Percentiles rank a stretch among this genome's conserved stretches.
Evolutionary conservation across 2,888 invertebrate species (phyloP).

Genomic region (Rotaria socialis): DNA sequence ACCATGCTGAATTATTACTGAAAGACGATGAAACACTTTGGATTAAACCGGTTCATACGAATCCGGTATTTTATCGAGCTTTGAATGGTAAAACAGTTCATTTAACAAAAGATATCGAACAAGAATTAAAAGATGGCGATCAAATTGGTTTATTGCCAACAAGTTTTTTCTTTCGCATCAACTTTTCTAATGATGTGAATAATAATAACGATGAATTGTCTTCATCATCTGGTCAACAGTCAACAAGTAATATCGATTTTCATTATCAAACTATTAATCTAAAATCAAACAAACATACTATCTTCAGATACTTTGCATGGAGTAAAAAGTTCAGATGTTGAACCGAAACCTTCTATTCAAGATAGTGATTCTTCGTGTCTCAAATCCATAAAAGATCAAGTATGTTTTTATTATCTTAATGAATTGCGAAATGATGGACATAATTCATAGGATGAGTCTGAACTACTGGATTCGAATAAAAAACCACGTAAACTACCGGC

Average conservation of each 20-base stretch:
- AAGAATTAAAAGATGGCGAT: slow-evolving; percentile 13
- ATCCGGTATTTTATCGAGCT: slow-evolving; percentile 6
- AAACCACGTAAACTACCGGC: not conserved
- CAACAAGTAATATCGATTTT: not conserved
- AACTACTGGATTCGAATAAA: not conserved
- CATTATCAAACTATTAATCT: not conserved
- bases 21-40: not conserved
- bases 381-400: not conserved
- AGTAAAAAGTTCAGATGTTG: no score
- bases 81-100: not conserved
- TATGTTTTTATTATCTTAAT: not conserved
- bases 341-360: no score
- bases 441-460: not conserved
- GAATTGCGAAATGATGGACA: not conserved
- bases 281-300: not conserved
- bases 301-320: not conserved
- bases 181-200: not conserved
- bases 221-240: not conserved
- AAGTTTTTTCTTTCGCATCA: not conserved
- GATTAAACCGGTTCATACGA: not conserved
- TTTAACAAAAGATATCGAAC: slow-evolving; percentile 25
- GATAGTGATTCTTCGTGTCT: not conserved
- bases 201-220: not conserved
- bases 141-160: slow-evolving; percentile 34
- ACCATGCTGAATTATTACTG: not conserved